These are phyloP conservation scores for Holothuria leucospilota DNA, from an alignment of 53 echinoderm and acorn worm species.

Conservation along the genomic window DNA sequence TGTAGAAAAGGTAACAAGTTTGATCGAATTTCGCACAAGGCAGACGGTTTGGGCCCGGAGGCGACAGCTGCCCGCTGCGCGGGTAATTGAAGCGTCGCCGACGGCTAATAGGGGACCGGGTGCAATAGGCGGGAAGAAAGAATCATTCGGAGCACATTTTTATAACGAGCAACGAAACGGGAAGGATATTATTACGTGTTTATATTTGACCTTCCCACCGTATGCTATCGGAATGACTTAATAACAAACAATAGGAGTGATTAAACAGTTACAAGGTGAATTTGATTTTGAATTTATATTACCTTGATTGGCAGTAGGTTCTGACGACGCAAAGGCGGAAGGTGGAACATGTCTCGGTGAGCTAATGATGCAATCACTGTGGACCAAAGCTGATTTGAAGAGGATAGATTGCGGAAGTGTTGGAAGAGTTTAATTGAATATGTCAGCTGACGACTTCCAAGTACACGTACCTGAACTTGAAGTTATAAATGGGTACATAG, in stretches of 20 bases:
- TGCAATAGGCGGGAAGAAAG: slow-evolving; percentile 31
- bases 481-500: too few species aligned
- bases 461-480: too few species aligned
- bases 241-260: slow-evolving; percentile 47
- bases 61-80: slow-evolving; percentile 51
- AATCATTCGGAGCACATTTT: slow-evolving; percentile 16
- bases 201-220: slow-evolving; percentile 45
- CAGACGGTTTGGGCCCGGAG: slow-evolving; percentile 56
- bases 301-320: slow-evolving; percentile 35
- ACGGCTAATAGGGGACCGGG: slow-evolving; percentile 51
- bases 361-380: slow-evolving; percentile 37
- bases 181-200: slow-evolving; percentile 49
- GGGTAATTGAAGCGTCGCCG: slow-evolving; percentile 59
- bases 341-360: slow-evolving; percentile 5
- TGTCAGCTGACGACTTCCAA: background rate
- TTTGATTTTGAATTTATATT: slow-evolving; percentile 34
- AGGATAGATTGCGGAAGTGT: slow-evolving; percentile 19
- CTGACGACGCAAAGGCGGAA: background rate
- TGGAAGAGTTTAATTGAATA: slow-evolving; percentile 25
- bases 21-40: slow-evolving; percentile 49
- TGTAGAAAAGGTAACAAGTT: slow-evolving; percentile 44
- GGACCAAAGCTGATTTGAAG: slow-evolving; percentile 7
- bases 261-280: slow-evolving; percentile 56
- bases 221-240: slow-evolving; percentile 13
- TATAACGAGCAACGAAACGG: slow-evolving; percentile 45